These are phyloP conservation scores for Lapara coniferarum DNA, from an alignment of 2,888 invertebrate species.

Conservation along the genomic window DNA sequence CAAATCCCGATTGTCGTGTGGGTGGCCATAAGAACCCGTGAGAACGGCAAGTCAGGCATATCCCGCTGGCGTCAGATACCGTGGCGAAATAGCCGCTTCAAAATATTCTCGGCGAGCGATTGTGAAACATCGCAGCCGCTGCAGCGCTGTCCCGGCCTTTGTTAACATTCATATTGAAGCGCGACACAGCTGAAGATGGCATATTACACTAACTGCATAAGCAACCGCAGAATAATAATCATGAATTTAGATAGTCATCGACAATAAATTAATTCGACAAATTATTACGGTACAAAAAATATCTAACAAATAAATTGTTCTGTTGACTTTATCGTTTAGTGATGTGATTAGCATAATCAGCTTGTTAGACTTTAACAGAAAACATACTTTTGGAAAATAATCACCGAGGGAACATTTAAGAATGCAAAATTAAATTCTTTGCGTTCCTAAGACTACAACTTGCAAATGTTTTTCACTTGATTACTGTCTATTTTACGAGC, in stretches of 20 bases:
- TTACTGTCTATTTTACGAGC: constrained; percentile 46
- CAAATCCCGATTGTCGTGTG: constrained; percentile 54
- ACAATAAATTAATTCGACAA: not conserved
- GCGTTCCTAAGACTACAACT: constrained; percentile 53
- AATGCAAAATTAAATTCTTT: constrained; percentile 47
- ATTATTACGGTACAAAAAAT: not conserved
- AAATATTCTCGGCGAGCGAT: constrained; percentile 43
- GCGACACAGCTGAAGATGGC: constrained; percentile 1
- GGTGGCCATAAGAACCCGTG: constrained; percentile 52
- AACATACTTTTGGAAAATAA: not conserved
- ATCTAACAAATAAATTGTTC: not conserved
- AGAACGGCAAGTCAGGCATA: constrained; percentile 48
- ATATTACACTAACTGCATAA: not conserved
- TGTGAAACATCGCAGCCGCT: constrained; percentile 36
- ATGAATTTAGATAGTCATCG: not conserved
- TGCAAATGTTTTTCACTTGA: constrained; percentile 42
- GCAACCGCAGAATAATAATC: not conserved
- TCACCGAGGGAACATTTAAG: constrained; percentile 35
- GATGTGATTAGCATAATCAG: constrained; percentile 14
- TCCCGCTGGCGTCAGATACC: constrained; percentile 41
- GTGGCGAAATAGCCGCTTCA: constrained; percentile 54
- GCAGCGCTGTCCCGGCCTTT: constrained; percentile 33
- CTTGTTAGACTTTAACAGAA: not conserved
- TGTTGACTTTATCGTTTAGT: not conserved
- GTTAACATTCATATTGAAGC: constrained; percentile 47